Evolutionary conservation across 2,113 vertebrate genomes (phyloP).

Genomic region (Ivindomyrus marchei): DNA sequence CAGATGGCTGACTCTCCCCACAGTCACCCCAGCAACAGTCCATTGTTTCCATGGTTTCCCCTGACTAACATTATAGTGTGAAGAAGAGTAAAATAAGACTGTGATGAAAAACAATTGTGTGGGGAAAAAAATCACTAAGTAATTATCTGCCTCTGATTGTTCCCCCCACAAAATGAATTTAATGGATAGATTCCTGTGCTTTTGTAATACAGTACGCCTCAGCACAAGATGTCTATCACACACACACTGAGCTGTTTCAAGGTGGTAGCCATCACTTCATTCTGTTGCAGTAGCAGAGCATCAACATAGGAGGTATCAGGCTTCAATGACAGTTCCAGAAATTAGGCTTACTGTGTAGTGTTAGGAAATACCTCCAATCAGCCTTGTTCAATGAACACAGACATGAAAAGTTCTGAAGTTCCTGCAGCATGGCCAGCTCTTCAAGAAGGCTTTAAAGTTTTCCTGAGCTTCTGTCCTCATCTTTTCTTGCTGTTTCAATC

Average conservation of each 20-base stretch:
- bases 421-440: not conserved
- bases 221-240: not conserved
- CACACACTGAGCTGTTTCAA: not conserved
- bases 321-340: not conserved
- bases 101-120: not conserved
- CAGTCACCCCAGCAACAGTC: constrained; percentile 84
- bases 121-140: not conserved
- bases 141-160: not conserved
- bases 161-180: not conserved
- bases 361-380: not conserved
- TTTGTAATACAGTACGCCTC: not conserved
- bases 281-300: not conserved
- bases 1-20: constrained; percentile 76
- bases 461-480: not conserved
- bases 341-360: not conserved
- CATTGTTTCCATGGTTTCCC: constrained; percentile 82
- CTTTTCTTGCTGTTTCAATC: not conserved
- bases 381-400: not conserved
- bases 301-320: not conserved
- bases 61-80: constrained; percentile 64
- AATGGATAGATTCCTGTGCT: not conserved
- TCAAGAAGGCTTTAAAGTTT: not conserved
- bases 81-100: not conserved
- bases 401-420: not conserved
- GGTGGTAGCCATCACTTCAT: not conserved